Base-by-base conservation (phyloP, 2,797 vertebrate genomes). In the Fratercula arctica region DNA sequence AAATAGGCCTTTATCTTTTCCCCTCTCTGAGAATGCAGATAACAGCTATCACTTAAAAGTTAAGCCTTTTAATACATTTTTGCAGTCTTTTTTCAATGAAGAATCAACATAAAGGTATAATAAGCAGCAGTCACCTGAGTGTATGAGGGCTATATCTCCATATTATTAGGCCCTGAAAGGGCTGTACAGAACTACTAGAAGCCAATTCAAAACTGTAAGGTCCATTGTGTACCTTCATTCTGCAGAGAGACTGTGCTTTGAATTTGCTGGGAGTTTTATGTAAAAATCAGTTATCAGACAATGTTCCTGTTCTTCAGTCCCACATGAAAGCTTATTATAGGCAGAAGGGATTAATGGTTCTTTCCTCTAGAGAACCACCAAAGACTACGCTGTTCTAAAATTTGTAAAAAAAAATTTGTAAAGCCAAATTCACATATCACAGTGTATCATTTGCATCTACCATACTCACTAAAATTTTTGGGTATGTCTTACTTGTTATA, bases 41-140 rank as follows among this genome's bases (percentile, higher is more conserved):
- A 92, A 83, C 66, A 75, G 48, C 33, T 92, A 37, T 68, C 41
- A 64, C 61, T 90, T 85, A 69, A 37, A 73, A 69, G 48, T 39
- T n/a, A 91, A 77, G 33, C 45, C 37, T 92, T 93, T 83, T 64
- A 91, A 68, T 87, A 87, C 50, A 43, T 85, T 93, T 92, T 67
- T 92, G 45, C 8, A 3, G 23, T 72, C 29, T 59, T 91, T 92
- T 94, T 89, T 89, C 73, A 19, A 59, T 87, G 64, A 90, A 92
- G 64, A 90, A 78, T 77, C 51, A 66, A 69, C 67, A 85, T 83
- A 90, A 90, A 84, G 11, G 25, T 85, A 50, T 79, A 76, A 63
- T 68, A 93, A 87, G 28, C 50, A 87, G 29, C 25, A 50, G 68
- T 64, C 70, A 77, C 57, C 45, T 83, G 73, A 80, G 46, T 61